A percentile compares a stretch with the other conserved stretches of the same genome.
Conservation (phyloP, 2,113 vertebrate species). For the Nesoenas mayeri region DNA sequence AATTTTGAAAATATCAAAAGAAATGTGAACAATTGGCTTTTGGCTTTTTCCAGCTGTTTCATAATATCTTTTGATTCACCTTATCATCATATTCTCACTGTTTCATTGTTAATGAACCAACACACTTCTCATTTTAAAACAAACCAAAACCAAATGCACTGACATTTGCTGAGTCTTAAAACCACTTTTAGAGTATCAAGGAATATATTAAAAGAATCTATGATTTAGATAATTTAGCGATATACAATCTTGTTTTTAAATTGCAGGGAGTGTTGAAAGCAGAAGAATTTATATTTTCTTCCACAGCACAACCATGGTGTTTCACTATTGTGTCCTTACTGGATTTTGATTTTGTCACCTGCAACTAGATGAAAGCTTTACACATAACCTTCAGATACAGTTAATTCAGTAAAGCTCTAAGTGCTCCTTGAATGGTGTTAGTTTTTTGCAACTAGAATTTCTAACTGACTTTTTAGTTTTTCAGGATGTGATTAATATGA, state of each 20-base stretch:
- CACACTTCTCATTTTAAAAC: not conserved
- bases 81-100: not conserved
- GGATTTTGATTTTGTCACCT: not conserved
- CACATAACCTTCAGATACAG: not conserved
- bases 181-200: not conserved
- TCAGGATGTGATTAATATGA: not conserved
- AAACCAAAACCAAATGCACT: not conserved
- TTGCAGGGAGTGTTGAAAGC: not conserved
- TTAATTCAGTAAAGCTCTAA: not conserved
- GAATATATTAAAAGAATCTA: not conserved
- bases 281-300: not conserved
- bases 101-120: not conserved
- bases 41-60: not conserved
- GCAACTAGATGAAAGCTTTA: not conserved
- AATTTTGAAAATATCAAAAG: not conserved
- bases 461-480: not conserved
- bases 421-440: not conserved
- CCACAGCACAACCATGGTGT: not conserved
- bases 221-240: not conserved
- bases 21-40: not conserved
- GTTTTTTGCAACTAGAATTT: not conserved
- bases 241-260: not conserved
- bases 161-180: not conserved
- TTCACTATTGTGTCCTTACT: not conserved
- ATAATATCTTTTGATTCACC: not conserved